Conservation (phyloP, 2,113 vertebrate genomes). For the Chroicocephalus ridibundus region DNA sequence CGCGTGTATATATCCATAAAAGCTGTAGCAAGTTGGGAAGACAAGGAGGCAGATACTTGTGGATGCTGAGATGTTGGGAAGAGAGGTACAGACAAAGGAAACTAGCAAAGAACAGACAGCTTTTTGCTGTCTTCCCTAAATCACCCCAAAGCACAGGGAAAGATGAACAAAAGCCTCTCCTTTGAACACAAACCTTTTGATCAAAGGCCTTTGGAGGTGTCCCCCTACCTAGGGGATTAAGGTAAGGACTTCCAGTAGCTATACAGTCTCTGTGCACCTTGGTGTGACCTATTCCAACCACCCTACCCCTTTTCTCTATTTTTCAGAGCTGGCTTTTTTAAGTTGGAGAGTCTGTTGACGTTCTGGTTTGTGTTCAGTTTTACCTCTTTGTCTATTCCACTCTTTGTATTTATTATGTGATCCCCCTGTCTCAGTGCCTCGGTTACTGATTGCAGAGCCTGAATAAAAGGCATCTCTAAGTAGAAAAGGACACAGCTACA, state of each 20-base stretch:
- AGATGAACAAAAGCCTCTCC: not conserved
- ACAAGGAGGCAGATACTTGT: not conserved
- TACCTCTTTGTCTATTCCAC: not conserved
- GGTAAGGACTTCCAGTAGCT: not conserved
- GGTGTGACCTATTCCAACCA: not conserved
- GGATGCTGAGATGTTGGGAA: not conserved
- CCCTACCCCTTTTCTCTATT: not conserved
- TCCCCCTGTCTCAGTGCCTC: not conserved
- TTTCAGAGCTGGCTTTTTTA: not conserved
- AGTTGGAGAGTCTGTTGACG: not conserved
- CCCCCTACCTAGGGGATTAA: not conserved
- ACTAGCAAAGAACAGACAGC: not conserved
- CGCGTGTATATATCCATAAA: not conserved
- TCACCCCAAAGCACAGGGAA: not conserved
- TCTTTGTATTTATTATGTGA: not conserved
- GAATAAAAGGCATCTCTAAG: not conserved
- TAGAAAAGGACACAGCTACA: not conserved
- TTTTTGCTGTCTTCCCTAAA: not conserved
- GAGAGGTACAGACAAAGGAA: not conserved
- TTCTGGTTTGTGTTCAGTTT: not conserved
- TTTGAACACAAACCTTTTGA: not conserved
- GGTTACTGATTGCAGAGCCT: not conserved
- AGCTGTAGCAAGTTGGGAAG: not conserved
- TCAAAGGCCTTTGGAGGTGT: not conserved
- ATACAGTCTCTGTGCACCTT: not conserved